Conservation (phyloP, 2,113 vertebrate genomes). For the Rattus norvegicus region DNA sequence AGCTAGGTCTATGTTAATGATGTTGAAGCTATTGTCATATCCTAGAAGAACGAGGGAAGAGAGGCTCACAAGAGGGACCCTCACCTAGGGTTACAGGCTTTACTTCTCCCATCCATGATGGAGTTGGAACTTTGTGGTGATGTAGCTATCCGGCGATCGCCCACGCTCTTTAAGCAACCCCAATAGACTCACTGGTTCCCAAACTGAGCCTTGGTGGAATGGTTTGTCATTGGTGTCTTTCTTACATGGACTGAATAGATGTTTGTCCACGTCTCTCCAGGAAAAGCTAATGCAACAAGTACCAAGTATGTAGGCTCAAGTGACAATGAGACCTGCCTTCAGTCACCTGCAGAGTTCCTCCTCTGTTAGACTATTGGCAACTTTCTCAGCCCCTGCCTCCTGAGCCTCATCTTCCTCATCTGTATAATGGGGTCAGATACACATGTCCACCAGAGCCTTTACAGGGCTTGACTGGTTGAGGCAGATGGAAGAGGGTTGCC, state of each 20-base stretch:
- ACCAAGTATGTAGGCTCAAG: background rate
- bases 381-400: background rate
- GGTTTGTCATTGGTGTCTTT: background rate
- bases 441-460: background rate
- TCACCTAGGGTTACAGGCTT: too few species aligned
- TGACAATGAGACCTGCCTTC: background rate
- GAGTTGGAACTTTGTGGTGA: too few species aligned
- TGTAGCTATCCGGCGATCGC: background rate
- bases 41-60: too few species aligned
- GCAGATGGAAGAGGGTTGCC: background rate
- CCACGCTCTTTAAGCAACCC: background rate
- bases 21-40: too few species aligned
- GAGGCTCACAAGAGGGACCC: too few species aligned
- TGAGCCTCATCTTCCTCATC: background rate
- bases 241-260: background rate
- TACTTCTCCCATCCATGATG: background rate
- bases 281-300: background rate
- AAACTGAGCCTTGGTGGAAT: background rate
- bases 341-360: background rate
- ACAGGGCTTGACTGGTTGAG: background rate
- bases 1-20: background rate
- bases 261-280: background rate
- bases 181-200: background rate
- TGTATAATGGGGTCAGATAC: too few species aligned
- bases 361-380: background rate